Percentiles rank a stretch among this genome's conserved stretches.
These are phyloP conservation scores for Streptopelia turtur DNA, from an alignment of 2,797 vertebrate genomes.

Conservation along the genomic window DNA sequence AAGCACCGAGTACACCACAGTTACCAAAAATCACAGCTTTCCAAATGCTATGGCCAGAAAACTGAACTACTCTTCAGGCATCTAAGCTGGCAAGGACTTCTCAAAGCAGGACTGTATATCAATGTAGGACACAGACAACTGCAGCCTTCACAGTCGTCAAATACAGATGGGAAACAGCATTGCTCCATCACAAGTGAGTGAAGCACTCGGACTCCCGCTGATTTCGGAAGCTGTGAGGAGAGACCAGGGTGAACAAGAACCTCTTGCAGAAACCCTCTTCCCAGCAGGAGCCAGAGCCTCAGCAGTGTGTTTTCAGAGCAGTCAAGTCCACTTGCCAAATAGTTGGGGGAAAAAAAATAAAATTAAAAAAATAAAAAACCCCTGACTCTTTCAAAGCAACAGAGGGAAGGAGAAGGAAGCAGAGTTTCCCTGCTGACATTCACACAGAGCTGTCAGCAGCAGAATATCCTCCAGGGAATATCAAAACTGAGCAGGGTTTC, in stretches of 20 bases:
- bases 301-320: background rate
- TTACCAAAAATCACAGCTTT: background rate
- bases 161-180: background rate
- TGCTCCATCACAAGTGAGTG: background rate
- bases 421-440: slow-evolving; percentile 18
- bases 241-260: background rate
- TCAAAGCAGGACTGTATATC: background rate
- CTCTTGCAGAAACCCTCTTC: slow-evolving; percentile 35
- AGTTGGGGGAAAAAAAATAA: background rate
- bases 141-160: background rate
- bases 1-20: fast-evolving
- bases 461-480: background rate
- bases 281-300: slow-evolving; percentile 46
- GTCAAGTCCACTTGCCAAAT: slow-evolving; percentile 54
- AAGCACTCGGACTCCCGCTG: background rate
- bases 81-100: background rate
- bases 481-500: background rate
- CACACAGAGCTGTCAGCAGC: background rate
- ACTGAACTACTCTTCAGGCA: background rate
- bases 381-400: background rate
- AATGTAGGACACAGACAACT: background rate
- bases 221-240: slow-evolving; percentile 44
- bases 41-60: background rate
- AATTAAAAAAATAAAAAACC: background rate
- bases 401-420: slow-evolving; percentile 37